Evolutionary conservation across 2,113 vertebrate genomes (phyloP).

Genomic region (Anarrhichthys ocellatus): DNA sequence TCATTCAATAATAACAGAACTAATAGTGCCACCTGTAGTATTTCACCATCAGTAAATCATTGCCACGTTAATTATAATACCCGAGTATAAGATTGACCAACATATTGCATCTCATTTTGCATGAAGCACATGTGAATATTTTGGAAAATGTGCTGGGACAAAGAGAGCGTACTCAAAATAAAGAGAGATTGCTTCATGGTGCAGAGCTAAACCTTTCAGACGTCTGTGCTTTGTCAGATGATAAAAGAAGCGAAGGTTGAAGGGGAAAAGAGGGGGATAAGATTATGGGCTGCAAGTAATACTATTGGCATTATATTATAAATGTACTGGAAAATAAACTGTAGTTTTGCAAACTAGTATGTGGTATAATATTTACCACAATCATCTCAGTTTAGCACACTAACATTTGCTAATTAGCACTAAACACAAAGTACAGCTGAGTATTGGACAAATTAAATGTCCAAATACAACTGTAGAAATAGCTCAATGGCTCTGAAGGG

Average conservation of each 20-base stretch:
- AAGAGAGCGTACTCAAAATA: not conserved
- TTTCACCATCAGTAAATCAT: not conserved
- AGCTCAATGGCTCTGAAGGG: too few relatives aligned
- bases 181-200: not conserved
- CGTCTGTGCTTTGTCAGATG: not conserved
- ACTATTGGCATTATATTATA: not conserved
- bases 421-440: not conserved
- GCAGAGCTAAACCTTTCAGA: not conserved
- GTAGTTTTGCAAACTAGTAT: not conserved
- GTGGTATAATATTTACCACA: not conserved
- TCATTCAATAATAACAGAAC: conserved; percentile 19
- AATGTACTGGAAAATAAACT: not conserved
- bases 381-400: not conserved
- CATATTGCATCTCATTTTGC: not conserved
- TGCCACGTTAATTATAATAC: not conserved
- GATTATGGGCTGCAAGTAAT: not conserved
- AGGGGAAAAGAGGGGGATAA: too few relatives aligned
- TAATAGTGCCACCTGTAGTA: not conserved
- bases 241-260: conserved; percentile 1
- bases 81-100: not conserved
- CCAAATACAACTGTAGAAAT: too few relatives aligned
- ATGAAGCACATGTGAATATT: not conserved
- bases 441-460: not conserved
- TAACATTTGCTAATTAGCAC: not conserved
- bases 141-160: not conserved